Conservation (phyloP, 2,113 vertebrate species). For the Malurus cyaneus region DNA sequence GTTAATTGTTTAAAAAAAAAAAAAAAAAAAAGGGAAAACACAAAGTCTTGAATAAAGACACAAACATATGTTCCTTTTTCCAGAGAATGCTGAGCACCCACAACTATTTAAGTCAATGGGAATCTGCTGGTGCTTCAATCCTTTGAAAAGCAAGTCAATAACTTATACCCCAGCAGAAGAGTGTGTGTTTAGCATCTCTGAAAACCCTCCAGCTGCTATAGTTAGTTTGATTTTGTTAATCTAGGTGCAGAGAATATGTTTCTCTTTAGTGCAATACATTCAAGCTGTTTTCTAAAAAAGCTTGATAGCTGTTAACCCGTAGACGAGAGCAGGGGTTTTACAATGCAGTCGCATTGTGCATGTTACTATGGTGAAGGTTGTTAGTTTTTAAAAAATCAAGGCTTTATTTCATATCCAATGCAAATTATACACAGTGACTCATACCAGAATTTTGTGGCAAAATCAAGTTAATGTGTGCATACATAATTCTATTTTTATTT, state of each 20-base stretch:
- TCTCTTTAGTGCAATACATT: constrained; percentile 17
- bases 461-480: constrained; percentile 17
- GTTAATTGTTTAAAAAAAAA: constrained; percentile 18
- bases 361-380: constrained; percentile 61
- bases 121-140: constrained; percentile 57
- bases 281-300: constrained; percentile 53
- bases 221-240: constrained; percentile 58
- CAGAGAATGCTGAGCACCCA: constrained; percentile 50
- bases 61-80: constrained; percentile 3
- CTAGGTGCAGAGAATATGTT: constrained; percentile 39
- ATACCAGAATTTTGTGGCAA: neutral
- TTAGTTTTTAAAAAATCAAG: neutral
- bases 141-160: constrained; percentile 60
- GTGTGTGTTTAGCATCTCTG: constrained; percentile 40
- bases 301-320: constrained; percentile 28
- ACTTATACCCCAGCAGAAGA: constrained; percentile 39
- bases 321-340: constrained; percentile 21
- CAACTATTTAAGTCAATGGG: constrained; percentile 61
- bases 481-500: constrained; percentile 13
- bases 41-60: constrained; percentile 47
- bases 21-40: neutral
- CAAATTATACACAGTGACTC: constrained; percentile 44
- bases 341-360: constrained; percentile 1
- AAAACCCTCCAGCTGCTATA: constrained; percentile 61
- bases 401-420: constrained; percentile 38